Percentiles rank a stretch among this genome's conserved stretches.
Evolutionary conservation across 2,888 invertebrate genomes (phyloP).

Genomic region (Carterocephalus palaemon): DNA sequence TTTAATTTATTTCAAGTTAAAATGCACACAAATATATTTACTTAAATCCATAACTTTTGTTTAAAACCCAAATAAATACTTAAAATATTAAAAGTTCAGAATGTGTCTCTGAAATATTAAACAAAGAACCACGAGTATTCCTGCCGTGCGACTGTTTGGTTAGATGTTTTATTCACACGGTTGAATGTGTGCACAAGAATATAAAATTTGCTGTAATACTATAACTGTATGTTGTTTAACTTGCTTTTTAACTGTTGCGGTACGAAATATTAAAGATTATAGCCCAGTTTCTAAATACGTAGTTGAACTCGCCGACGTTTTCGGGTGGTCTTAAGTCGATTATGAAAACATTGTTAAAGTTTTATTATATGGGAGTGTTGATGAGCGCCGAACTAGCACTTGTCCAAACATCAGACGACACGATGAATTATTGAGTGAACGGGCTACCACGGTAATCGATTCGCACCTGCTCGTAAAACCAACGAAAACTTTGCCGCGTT

Average conservation of each 20-base stretch:
- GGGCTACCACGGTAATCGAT: constrained; percentile 67
- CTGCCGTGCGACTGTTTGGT: constrained; percentile 38
- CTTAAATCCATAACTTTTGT: no score
- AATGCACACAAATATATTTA: no score
- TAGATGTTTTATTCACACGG: constrained; percentile 43
- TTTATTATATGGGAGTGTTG: constrained; percentile 71
- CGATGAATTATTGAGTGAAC: constrained; percentile 69
- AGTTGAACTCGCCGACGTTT: constrained; percentile 48
- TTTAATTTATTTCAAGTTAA: no score
- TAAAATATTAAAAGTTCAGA: no score
- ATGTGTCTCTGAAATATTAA: background rate
- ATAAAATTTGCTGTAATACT: constrained; percentile 26
- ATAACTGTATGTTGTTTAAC: constrained; percentile 37
- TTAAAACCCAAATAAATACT: no score
- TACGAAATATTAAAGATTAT: constrained; percentile 55
- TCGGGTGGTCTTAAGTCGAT: constrained; percentile 56
- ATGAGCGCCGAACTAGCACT: constrained; percentile 70
- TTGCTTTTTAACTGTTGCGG: constrained; percentile 44
- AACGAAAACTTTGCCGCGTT: constrained; percentile 32
- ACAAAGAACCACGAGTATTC: constrained; percentile 11
- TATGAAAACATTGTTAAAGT: constrained; percentile 77
- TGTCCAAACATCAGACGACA: constrained; percentile 72
- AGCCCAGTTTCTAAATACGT: constrained; percentile 63
- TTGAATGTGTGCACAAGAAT: constrained; percentile 13
- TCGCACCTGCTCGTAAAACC: constrained; percentile 62